phyloP scores from a whole-genome alignment of 2,888 invertebrate genomes.

The Nymphalis c-album region DNA sequence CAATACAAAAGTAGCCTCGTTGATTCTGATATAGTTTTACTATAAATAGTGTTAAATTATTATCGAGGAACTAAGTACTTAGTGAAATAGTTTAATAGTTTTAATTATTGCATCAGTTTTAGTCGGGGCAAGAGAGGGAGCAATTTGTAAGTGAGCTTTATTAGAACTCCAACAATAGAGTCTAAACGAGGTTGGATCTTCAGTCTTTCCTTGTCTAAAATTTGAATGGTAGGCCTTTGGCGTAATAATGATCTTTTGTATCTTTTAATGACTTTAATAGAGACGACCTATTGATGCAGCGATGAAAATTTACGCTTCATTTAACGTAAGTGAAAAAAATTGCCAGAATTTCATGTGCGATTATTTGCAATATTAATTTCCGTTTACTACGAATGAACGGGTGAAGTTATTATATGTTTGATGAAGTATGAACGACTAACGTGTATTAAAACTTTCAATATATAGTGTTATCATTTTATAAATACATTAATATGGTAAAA shows the following conservation, averaged over 20 bases:
- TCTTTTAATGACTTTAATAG: slow-evolving; percentile 54
- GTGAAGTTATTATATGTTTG: not conserved
- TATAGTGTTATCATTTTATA: too few relatives aligned
- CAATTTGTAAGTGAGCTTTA: slow-evolving; percentile 58
- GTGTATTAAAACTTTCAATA: too few relatives aligned
- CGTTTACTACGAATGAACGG: not conserved
- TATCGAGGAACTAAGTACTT: too few relatives aligned
- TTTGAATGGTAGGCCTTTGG: slow-evolving; percentile 64
- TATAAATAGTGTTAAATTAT: too few relatives aligned
- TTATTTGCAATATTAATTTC: not conserved
- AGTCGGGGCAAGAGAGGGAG: slow-evolving; percentile 41
- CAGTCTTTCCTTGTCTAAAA: slow-evolving; percentile 57
- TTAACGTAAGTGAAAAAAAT: slow-evolving; percentile 1
- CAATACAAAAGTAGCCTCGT: too few relatives aligned
- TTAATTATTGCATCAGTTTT: slow-evolving; percentile 23
- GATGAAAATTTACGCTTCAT: not conserved
- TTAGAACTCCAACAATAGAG: slow-evolving; percentile 66
- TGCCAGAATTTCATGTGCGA: not conserved
- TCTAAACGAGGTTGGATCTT: slow-evolving; percentile 64
- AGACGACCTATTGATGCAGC: slow-evolving; percentile 33
- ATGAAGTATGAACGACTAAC: not conserved
- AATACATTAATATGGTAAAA: too few relatives aligned
- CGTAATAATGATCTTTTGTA: slow-evolving; percentile 66
- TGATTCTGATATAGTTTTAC: too few relatives aligned
- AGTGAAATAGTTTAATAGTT: not conserved